These are phyloP conservation scores for Myocastor coypus DNA, from an alignment of 2,113 vertebrate genomes.

Conservation along the genomic window DNA sequence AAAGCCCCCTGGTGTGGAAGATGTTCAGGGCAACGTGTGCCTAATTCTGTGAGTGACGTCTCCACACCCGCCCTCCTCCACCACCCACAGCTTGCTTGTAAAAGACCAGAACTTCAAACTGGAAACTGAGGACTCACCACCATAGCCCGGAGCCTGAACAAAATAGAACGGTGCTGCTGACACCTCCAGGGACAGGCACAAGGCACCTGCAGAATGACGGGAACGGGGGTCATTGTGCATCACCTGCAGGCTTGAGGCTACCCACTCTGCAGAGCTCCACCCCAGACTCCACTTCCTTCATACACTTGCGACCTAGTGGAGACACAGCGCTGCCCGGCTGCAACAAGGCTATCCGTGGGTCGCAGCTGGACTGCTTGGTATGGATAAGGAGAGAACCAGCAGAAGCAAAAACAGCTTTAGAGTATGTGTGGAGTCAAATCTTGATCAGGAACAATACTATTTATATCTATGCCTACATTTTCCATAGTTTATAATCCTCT, in stretches of 20 bases:
- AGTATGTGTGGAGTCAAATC: not conserved
- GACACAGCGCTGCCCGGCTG: not conserved
- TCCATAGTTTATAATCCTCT: not conserved
- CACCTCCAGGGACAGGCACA: not conserved
- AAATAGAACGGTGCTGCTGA: not conserved
- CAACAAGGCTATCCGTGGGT: not conserved
- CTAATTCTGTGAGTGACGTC: not conserved
- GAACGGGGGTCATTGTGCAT: not conserved
- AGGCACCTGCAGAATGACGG: not conserved
- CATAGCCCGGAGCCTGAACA: not conserved
- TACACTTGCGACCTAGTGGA: accelerated
- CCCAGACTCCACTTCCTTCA: not conserved
- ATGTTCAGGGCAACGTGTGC: not conserved
- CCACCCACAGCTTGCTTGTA: not conserved
- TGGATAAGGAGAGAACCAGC: not conserved
- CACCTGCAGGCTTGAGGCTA: too few species aligned
- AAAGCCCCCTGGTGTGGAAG: not conserved
- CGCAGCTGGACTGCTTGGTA: not conserved
- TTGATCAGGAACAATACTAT: not conserved
- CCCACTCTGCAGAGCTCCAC: not conserved
- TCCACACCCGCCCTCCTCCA: accelerated
- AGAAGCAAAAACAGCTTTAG: not conserved
- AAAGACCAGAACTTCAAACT: not conserved
- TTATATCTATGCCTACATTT: accelerated
- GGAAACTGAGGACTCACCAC: not conserved